Evolutionary conservation across 2,888 invertebrate genomes (phyloP).

Genomic region (Aphidius colemani): DNA sequence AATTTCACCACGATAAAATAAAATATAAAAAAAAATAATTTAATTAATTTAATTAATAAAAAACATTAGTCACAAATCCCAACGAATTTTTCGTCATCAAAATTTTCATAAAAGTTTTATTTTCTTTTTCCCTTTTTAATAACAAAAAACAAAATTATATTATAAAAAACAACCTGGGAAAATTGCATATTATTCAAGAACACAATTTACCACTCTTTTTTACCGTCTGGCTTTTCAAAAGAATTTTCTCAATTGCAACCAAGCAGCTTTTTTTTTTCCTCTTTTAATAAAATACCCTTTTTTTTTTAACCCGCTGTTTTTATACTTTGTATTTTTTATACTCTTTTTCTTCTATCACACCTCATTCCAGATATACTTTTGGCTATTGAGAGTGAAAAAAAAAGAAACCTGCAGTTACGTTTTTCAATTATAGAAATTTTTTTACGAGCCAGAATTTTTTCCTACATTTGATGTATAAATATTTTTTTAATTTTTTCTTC

Average conservation of each 20-base stretch:
- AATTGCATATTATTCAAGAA: slow-evolving; percentile 14
- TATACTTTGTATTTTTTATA: slow-evolving; percentile 19
- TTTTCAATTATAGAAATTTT: slow-evolving; percentile 53
- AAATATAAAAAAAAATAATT: background rate
- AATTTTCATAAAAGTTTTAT: background rate
- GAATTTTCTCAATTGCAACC: slow-evolving; percentile 18
- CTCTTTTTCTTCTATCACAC: slow-evolving; percentile 23
- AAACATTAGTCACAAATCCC: too few species aligned
- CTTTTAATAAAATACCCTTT: slow-evolving; percentile 3
- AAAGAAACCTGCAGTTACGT: slow-evolving; percentile 49
- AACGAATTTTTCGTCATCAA: too few species aligned
- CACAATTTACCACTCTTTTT: slow-evolving; percentile 14
- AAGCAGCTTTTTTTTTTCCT: slow-evolving; percentile 27
- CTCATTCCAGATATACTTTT: background rate
- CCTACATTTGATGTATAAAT: slow-evolving; percentile 34
- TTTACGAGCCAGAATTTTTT: slow-evolving; percentile 35
- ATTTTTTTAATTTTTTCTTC: slow-evolving; percentile 28
- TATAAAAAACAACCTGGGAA: background rate
- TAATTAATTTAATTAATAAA: background rate
- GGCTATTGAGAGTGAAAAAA: slow-evolving; percentile 31
- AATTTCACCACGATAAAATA: background rate
- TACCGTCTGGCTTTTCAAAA: slow-evolving; percentile 15
- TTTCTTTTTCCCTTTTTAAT: background rate
- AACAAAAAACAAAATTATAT: background rate
- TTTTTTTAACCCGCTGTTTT: background rate